These are phyloP conservation scores for Litocranius walleri DNA, from an alignment of 2,113 vertebrate species.

Conservation along the genomic window DNA sequence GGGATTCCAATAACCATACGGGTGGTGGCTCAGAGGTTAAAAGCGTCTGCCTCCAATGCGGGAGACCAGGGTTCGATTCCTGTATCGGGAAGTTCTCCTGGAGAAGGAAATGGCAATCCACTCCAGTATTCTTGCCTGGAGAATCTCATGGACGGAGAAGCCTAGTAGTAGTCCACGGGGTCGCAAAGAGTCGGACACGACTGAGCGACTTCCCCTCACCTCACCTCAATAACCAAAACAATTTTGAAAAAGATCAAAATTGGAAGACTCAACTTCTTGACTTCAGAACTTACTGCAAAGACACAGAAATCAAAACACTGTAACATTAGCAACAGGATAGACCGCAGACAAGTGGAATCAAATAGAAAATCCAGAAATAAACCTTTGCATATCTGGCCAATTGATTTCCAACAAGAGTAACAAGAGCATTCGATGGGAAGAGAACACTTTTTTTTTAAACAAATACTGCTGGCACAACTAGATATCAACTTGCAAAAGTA, in stretches of 20 bases:
- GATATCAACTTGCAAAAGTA: not conserved
- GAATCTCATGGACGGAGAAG: no score
- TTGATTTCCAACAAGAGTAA: not conserved
- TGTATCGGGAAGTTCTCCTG: no score
- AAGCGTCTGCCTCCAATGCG: no score
- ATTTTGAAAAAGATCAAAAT: not conserved
- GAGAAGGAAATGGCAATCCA: no score
- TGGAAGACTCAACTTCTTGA: not conserved
- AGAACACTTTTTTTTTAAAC: not conserved
- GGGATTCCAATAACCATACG: not conserved
- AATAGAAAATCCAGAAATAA: not conserved
- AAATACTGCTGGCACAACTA: not conserved
- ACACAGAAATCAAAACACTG: not conserved
- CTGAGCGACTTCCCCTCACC: no score
- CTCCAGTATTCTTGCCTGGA: no score
- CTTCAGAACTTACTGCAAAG: not conserved
- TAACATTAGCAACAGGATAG: not conserved
- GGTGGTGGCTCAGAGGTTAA: no score
- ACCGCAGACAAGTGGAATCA: not conserved
- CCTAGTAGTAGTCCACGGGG: no score
- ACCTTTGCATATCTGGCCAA: not conserved
- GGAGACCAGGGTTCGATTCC: no score
- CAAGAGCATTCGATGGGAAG: not conserved
- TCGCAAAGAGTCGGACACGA: no score
- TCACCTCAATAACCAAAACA: not conserved